Base-by-base conservation (phyloP, 1,140 invertebrate species). In the Aphidius ervi region DNA sequence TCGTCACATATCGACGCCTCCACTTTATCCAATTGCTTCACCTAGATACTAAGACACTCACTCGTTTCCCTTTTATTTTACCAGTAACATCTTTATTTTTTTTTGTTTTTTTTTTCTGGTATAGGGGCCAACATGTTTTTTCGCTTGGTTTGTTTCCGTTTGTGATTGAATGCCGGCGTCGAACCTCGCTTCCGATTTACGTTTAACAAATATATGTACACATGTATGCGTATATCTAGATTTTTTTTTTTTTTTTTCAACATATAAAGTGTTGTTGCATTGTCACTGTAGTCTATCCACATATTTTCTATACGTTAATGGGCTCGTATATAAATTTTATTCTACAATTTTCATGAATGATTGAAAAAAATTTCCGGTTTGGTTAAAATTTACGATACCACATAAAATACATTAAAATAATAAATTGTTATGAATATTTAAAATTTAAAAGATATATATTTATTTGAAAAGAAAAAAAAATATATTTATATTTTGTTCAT, bases 121-220 rank as follows among this genome's bases (percentile, higher is more conserved):
- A 31, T 49, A 62, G 60, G 60, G 59, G 65, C 65, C 67, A 69
- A 75, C 73, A 75, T 64, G 72, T 75, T 74, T 75, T 75, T 75
- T 75, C 73, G 72, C 72, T 75, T 71, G 16, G 64, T 62, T 69
- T 67, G 67, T 71, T 75, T 75, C 72, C 73, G 72, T 65, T 50
- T 52, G 49, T 52, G 49, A 52, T 58, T 39, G 67, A 70, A 65
- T 59, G 54, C 58, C 63, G 65, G 65, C 67, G 65, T 72, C 63
- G 64, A 68, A 42, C 42, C 65, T 67, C 68, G 65, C 64, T 75
- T 74, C 72, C 72, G 73, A 68, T 60, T 60, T 45, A 62, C 62
- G 61, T 62, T 49, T 63, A 31, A 31, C 23, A 31, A 31, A 31
- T 31, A 31, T 31, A 31, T 31, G 16, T 16, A 16, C 16, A 16